phyloP scores from a whole-genome alignment of 2,797 vertebrate species.

The Dryobates pubescens region DNA sequence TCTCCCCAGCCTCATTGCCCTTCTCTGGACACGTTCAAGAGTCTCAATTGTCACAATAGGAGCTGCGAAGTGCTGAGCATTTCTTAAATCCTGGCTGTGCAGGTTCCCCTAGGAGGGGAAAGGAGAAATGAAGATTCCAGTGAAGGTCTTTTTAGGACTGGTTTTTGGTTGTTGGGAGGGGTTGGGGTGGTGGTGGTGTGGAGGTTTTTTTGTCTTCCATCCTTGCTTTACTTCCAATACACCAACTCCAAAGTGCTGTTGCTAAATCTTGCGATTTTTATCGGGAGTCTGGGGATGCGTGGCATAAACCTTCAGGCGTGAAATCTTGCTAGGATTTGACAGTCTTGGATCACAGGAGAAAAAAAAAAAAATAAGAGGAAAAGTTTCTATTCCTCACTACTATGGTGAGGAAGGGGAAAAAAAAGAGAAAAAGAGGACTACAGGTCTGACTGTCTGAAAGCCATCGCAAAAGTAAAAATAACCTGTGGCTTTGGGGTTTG shows the following conservation, averaged over 20 bases:
- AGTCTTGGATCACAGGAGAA: not conserved
- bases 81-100: slow-evolving; percentile 12
- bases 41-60: not conserved
- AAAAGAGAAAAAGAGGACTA: not conserved
- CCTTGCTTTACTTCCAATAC: slow-evolving; percentile 27
- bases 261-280: slow-evolving; percentile 20
- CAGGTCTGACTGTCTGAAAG: not conserved
- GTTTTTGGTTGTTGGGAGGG: not conserved
- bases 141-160: not conserved
- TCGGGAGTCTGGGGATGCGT: not conserved
- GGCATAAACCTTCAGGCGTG: not conserved
- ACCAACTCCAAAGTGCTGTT: not conserved
- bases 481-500: not conserved
- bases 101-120: not conserved
- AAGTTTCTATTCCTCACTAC: not conserved
- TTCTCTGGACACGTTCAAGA: no score
- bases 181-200: not conserved
- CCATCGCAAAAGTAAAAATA: not conserved
- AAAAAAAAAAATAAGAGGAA: not conserved
- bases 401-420: not conserved
- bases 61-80: not conserved
- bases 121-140: slow-evolving; percentile 1
- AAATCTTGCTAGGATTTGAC: slow-evolving; percentile 17
- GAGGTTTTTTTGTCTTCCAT: not conserved
- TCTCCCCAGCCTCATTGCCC: no score